Percentiles rank a stretch among this genome's conserved stretches.
Conservation (phyloP, 2,113 vertebrate species). For the Cyrtonyx montezumae region DNA sequence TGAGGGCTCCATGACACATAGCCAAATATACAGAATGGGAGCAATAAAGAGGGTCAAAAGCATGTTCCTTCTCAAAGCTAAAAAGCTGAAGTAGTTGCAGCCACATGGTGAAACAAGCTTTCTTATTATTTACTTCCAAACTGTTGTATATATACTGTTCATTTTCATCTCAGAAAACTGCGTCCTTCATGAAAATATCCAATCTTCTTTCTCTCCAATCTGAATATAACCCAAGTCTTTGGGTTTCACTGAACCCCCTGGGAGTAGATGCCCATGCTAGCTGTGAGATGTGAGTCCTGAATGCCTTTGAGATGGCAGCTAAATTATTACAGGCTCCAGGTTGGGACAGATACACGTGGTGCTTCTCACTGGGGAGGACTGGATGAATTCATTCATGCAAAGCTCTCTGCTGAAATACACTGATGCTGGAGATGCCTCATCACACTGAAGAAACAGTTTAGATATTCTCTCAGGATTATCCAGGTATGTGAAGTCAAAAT, state of each 20-base stretch:
- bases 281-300: not conserved
- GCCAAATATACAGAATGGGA: not conserved
- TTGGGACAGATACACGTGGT: not conserved
- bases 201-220: not conserved
- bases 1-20: not conserved
- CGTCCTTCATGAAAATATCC: not conserved
- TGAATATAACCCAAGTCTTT: not conserved
- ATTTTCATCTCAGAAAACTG: not conserved
- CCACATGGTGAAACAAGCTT: not conserved
- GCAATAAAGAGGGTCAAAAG: not conserved
- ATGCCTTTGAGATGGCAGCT: not conserved
- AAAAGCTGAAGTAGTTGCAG: not conserved
- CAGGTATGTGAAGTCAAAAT: rapidly evolving
- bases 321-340: not conserved
- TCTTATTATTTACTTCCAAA: not conserved
- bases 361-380: not conserved
- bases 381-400: not conserved
- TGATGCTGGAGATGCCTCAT: not conserved
- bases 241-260: not conserved
- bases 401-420: not conserved
- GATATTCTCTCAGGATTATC: not conserved
- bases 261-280: not conserved
- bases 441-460: not conserved
- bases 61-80: not conserved
- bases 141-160: not conserved